A percentile compares a stretch with the other conserved stretches of the same genome.
Evolutionary conservation across 2,797 vertebrate genomes (phyloP).

Genomic region (Pseudochirops cupreus): DNA sequence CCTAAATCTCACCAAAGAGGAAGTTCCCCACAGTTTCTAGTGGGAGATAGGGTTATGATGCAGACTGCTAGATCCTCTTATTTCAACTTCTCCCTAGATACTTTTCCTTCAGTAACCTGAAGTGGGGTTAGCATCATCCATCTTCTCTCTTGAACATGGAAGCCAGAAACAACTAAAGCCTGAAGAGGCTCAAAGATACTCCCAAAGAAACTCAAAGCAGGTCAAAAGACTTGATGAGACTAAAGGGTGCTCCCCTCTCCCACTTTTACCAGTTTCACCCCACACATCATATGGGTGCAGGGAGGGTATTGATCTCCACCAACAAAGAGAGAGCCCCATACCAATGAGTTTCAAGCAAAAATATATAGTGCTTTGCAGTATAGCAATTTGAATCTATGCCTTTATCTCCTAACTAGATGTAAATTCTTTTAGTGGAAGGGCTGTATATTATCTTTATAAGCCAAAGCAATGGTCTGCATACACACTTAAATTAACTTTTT

Average conservation of each 20-base stretch:
- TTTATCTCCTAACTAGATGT: not conserved
- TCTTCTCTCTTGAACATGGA: not conserved
- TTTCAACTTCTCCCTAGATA: not conserved
- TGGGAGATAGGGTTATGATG: not conserved
- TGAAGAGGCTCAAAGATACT: not conserved
- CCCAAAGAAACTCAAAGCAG: not conserved
- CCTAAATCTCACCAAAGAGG: not conserved
- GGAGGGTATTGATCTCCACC: not conserved
- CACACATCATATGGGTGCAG: too few species aligned
- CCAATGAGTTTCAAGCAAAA: not conserved
- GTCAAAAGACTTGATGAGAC: not conserved
- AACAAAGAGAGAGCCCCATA: not conserved
- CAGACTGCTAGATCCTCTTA: not conserved
- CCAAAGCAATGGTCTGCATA: not conserved
- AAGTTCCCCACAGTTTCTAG: not conserved
- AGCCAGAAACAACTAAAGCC: not conserved
- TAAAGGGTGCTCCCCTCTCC: not conserved
- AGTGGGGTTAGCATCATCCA: not conserved
- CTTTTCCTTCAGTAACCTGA: not conserved
- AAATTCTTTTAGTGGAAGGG: not conserved
- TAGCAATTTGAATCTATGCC: not conserved
- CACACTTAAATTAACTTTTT: not conserved
- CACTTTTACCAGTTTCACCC: not conserved
- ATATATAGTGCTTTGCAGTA: not conserved
- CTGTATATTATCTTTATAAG: not conserved